Percentiles rank a stretch among this genome's conserved stretches.
These are phyloP conservation scores for Phylloscopus trochiloides DNA, from an alignment of 2,113 vertebrate genomes.

Conservation along the genomic window DNA sequence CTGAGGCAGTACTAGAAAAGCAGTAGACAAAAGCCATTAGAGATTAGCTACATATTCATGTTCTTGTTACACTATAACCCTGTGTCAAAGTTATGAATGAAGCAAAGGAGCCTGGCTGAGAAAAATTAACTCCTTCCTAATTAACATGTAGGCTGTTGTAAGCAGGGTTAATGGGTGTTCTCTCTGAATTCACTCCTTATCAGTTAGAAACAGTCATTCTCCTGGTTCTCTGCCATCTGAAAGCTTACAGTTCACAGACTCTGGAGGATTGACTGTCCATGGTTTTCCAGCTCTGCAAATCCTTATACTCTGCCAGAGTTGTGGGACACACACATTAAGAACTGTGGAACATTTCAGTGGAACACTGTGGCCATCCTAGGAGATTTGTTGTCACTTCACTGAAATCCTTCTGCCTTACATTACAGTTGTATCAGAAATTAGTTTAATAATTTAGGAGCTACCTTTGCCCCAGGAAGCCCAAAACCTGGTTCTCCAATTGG, in stretches of 20 bases:
- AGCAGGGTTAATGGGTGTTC: background rate
- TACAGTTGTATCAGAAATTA: background rate
- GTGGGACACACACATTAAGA: background rate
- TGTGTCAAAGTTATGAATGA: background rate
- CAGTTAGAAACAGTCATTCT: background rate
- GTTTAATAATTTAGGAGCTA: constrained; percentile 33
- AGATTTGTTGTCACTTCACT: background rate
- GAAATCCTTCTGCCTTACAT: background rate
- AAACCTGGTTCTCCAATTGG: constrained; percentile 85
- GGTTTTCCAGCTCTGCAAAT: background rate
- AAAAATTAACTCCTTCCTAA: background rate
- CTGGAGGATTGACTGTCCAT: background rate
- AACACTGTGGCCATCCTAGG: background rate
- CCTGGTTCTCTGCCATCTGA: background rate
- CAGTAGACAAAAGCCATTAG: background rate
- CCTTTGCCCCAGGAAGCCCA: constrained; percentile 89
- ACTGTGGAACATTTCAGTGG: background rate
- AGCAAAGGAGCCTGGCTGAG: background rate
- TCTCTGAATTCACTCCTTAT: background rate
- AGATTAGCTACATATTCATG: background rate
- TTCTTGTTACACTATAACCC: background rate
- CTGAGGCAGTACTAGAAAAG: background rate
- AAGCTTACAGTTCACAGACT: background rate
- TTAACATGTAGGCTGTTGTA: background rate
- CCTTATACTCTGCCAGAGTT: background rate